phyloP scores from a whole-genome alignment of 1,140 invertebrate genomes.

The Aphelinus certus region DNA sequence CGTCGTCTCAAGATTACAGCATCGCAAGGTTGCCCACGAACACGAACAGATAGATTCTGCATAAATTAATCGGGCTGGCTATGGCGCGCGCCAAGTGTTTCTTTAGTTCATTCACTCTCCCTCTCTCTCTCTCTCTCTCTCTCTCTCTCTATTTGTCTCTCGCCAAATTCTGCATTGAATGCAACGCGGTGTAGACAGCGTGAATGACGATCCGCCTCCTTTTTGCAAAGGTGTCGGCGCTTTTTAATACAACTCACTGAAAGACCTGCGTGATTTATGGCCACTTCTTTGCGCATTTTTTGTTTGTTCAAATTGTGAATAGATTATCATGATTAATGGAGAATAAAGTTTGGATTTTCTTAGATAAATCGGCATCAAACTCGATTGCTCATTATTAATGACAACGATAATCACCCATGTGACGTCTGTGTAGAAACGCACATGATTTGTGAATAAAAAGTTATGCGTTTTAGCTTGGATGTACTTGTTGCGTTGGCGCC shows the following conservation, averaged over 20 bases:
- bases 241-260: neutral
- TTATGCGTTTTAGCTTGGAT: neutral
- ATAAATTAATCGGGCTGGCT: slow-evolving; percentile 42
- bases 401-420: slow-evolving; percentile 20
- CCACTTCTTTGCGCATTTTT: slow-evolving; percentile 8
- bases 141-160: neutral
- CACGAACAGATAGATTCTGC: slow-evolving; percentile 23
- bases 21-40: slow-evolving; percentile 41
- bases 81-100: slow-evolving; percentile 12
- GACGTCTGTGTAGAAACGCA: slow-evolving; percentile 1
- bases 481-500: neutral
- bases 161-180: slow-evolving; percentile 33
- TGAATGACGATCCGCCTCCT: slow-evolving; percentile 30
- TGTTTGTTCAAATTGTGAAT: slow-evolving; percentile 21
- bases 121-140: neutral
- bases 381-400: slow-evolving; percentile 5
- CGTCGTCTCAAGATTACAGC: slow-evolving; percentile 23
- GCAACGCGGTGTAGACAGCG: neutral
- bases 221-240: slow-evolving; percentile 20
- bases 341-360: slow-evolving; percentile 25
- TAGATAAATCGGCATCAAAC: slow-evolving; percentile 13
- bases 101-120: slow-evolving; percentile 27
- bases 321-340: slow-evolving; percentile 23
- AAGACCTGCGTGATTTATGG: slow-evolving; percentile 14
- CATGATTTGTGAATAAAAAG: slow-evolving; percentile 14